A percentile compares a stretch with the other conserved stretches of the same genome.
Conservation (phyloP, 2,888 invertebrate genomes). For the Hemithea aestivaria region DNA sequence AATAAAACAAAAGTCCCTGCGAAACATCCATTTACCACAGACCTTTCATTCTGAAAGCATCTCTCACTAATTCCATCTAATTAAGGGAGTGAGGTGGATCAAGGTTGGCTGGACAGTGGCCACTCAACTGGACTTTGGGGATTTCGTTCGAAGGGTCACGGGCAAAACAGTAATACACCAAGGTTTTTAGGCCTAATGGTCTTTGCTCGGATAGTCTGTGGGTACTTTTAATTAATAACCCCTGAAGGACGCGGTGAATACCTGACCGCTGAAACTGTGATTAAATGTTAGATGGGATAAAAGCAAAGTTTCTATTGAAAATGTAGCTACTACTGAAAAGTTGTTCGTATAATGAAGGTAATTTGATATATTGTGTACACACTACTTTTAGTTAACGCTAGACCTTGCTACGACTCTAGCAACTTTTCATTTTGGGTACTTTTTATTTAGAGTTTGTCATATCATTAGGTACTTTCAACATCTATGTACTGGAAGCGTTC, state of each 20-base stretch:
- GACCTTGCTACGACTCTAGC: too few species aligned
- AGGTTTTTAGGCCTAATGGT: constrained; percentile 69
- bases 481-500: too few species aligned
- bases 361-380: too few species aligned
- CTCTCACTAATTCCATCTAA: constrained; percentile 19
- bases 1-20: constrained; percentile 67
- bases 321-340: too few species aligned
- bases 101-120: constrained; percentile 36
- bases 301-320: constrained; percentile 25
- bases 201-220: constrained; percentile 51
- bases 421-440: too few species aligned
- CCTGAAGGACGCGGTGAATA: constrained; percentile 43
- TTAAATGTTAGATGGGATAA: constrained; percentile 33
- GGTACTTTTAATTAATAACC: constrained; percentile 65
- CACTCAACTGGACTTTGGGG: constrained; percentile 58
- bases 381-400: too few species aligned
- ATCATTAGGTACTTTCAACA: too few species aligned
- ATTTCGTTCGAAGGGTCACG: constrained; percentile 56
- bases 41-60: constrained; percentile 28
- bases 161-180: constrained; percentile 58
- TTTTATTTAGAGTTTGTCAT: too few species aligned
- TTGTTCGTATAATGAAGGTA: too few species aligned
- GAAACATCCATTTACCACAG: constrained; percentile 36
- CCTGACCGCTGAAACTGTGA: constrained; percentile 26
- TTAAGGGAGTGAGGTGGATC: constrained; percentile 23